Conservation (phyloP, 2,797 vertebrate genomes). For the Enteromius treurensis region DNA sequence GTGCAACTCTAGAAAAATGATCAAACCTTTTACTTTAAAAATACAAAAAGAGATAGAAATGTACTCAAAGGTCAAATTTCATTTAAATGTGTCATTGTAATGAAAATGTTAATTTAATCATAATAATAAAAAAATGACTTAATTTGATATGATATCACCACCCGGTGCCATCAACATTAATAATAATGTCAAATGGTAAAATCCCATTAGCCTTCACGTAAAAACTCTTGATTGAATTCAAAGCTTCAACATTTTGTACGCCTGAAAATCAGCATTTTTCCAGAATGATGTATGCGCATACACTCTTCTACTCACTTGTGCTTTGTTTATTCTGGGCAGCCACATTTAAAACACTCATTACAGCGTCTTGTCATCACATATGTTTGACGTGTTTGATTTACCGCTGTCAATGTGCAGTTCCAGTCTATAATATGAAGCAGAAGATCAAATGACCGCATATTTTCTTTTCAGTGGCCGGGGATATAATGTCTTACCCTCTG, state of each 20-base stretch:
- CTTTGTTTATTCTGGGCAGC: constrained; percentile 8
- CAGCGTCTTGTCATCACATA: neutral
- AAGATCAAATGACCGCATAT: neutral
- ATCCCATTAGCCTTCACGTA: neutral
- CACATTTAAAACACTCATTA: constrained; percentile 20
- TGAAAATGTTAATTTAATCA: neutral
- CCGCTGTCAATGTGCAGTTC: neutral
- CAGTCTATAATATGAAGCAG: neutral
- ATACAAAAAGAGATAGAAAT: neutral
- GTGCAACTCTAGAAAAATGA: neutral
- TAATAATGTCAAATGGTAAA: neutral
- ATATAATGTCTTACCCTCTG: constrained; percentile 34
- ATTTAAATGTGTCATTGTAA: neutral
- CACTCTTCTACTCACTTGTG: neutral
- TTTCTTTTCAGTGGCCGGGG: constrained; percentile 17
- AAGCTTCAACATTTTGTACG: neutral
- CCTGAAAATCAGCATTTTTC: neutral
- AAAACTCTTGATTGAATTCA: neutral
- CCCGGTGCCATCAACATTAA: neutral
- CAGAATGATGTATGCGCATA: neutral
- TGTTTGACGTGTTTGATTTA: neutral
- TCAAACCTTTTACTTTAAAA: neutral
- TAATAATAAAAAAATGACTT: neutral
- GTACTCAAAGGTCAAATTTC: neutral
- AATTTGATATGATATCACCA: neutral